These are phyloP conservation scores for Limnephilus rhombicus DNA, from an alignment of 2,888 invertebrate genomes.

Conservation along the genomic window DNA sequence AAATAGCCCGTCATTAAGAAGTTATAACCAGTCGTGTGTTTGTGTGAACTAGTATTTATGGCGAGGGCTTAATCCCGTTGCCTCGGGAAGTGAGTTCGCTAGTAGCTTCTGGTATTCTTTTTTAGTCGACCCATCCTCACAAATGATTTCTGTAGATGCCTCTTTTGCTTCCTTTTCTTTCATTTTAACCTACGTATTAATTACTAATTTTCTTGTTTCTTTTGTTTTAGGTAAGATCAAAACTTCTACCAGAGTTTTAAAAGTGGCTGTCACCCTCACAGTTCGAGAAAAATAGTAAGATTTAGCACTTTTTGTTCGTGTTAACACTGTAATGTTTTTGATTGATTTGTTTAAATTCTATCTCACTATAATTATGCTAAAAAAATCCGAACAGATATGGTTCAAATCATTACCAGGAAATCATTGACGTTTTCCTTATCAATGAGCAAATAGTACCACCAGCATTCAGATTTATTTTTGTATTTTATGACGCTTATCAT, in stretches of 20 bases:
- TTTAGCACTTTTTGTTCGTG: background rate
- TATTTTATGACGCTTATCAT: background rate
- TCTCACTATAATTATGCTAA: background rate
- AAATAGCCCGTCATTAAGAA: constrained; percentile 17
- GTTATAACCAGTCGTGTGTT: background rate
- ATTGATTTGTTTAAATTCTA: background rate
- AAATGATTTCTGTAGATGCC: background rate
- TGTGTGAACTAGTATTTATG: constrained; percentile 26
- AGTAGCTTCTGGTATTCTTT: constrained; percentile 5
- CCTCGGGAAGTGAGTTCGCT: background rate
- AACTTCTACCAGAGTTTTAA: background rate
- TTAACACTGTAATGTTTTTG: background rate
- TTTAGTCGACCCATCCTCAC: background rate
- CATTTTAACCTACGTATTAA: background rate
- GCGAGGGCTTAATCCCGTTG: constrained; percentile 29
- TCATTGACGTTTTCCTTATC: background rate
- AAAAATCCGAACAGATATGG: background rate
- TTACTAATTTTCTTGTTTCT: background rate
- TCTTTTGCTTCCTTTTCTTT: background rate
- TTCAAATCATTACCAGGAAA: background rate
- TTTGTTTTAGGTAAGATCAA: constrained; percentile 23
- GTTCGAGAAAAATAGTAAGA: background rate
- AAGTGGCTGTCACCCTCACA: background rate
- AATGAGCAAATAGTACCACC: background rate
- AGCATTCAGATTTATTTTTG: background rate